Base-by-base conservation (phyloP, 2,113 vertebrate species). In the Myotis yumanensis region DNA sequence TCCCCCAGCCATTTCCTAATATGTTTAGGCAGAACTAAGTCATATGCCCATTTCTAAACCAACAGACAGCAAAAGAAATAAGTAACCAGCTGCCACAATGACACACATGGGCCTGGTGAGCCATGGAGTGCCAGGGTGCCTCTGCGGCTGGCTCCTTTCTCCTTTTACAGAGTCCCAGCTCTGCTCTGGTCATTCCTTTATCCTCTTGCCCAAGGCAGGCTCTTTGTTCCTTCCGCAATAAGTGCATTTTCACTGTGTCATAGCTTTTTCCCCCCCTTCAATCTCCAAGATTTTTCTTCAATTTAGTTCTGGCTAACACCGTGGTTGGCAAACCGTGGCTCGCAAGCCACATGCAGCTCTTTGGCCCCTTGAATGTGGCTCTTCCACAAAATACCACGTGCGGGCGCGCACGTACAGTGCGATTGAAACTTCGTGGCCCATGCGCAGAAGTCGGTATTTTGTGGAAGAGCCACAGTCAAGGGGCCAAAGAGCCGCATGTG, bases 121-220 rank as follows among this genome's bases (percentile, higher is more conserved):
- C 30, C n/a, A 0, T 5, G 46, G 35, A 37, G 37, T 10, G 0
- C 3, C 0, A 4, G 35, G 35, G 37, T 0, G 23, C 52, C 71
- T 43, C 4, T 0, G 11, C 86, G 52, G 32, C 76, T 77, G 35
- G 43, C 40, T 25, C 10, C 40, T 46, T n/a, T 30, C 35, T 11
- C 66, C 48, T 3, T n/a, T 23, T 28, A 32, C 28, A 9, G 37
- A 37, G 66, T 59, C 69, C 54, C 35, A 51, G 48, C 20, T 71
- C 12, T 43, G 4, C 28, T 75, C 18, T 23, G 3, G 11, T 22
- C 4, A 18, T 22, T 40, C 52, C 66, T 87, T 48, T 71, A 46
- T 64, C 40, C 46, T 81, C 20, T 80, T 46, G n/a, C 57, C 54
- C 20, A 51, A 72, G 40, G 30, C 10, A 90, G 37, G 28, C 18